Evolutionary conservation across 2,888 invertebrate genomes (phyloP), one percentile per base, ranked within the genome.

Genomic region (Napeogenes inachia): DNA sequence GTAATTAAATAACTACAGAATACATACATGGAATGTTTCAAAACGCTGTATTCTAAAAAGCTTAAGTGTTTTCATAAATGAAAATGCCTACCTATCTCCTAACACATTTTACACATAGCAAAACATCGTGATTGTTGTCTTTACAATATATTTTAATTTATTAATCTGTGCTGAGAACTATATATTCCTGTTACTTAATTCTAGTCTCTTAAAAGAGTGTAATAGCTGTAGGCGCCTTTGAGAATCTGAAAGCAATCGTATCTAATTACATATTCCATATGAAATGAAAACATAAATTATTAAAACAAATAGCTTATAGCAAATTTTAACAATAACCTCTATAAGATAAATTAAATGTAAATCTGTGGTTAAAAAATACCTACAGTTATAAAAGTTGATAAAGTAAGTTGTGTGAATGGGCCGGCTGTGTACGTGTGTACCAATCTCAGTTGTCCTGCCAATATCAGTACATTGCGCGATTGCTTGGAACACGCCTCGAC

Each of bases 221-320:
- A 89, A 63, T 87, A 89, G 61, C 89, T 89, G 73, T 89, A 89
- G 6, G 89, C 84, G 32, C 89, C 89, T 76, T 89, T 89, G 13
- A 89, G 65, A 59, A 89, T 87, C 89, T 89, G 85, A 50, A 50
- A 50, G 30, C 30, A 65, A 71, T 65, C 63, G 58, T 63, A 13
- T 56, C 57, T 32, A 47, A 32, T 13, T 54, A 57, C 47, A 55
- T 61, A 42, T 35, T 45, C 32, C 21, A 32, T 33, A 21, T 21
- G 21, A 21, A 21, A 21, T 21, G 21, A 21, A 21, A 21, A 21
- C 21, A 21, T 21, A 21, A 21, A 21, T 21, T 21, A 21, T 21
- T 21, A 21, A 1, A 21, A 21, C 21, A 21, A 0, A 21, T 21
- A 21, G 21, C 21, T 21, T 21, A 21, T 1, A 1, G 21, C 21